Evolutionary conservation across 2,113 vertebrate genomes (phyloP).

Genomic region (Zapus hudsonius): DNA sequence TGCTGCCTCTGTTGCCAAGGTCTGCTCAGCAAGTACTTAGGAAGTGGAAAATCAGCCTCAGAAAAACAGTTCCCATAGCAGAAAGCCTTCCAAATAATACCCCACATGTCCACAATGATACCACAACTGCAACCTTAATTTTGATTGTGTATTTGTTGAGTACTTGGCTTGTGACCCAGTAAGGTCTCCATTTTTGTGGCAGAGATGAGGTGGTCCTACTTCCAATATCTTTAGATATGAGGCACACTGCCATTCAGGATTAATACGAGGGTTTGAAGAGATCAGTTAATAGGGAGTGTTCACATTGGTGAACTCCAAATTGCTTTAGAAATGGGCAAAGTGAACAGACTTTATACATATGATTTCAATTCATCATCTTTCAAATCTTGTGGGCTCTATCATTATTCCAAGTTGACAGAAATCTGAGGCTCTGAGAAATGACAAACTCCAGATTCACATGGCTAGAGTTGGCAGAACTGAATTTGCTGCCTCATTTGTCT

Average conservation of each 20-base stretch:
- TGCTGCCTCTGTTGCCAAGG: not conserved
- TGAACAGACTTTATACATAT: not conserved
- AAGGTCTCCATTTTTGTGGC: not conserved
- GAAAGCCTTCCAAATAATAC: not conserved
- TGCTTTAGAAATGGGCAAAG: not conserved
- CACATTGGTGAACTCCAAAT: not conserved
- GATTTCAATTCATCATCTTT: not conserved
- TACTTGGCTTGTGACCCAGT: not conserved
- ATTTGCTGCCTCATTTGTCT: not conserved
- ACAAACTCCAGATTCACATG: not conserved
- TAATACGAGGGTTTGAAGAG: not conserved
- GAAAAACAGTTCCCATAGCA: not conserved
- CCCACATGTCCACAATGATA: not conserved
- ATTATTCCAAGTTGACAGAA: not conserved
- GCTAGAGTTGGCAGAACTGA: not conserved
- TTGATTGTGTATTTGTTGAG: not conserved
- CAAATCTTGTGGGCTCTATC: not conserved
- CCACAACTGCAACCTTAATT: not conserved
- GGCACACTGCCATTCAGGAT: not conserved
- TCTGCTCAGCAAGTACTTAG: not conserved
- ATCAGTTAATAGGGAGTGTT: not conserved
- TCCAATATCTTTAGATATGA: not conserved
- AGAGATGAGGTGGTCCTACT: not conserved
- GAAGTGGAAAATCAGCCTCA: not conserved
- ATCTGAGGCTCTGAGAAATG: not conserved